These are phyloP conservation scores for Bedellia somnulentella DNA, from an alignment of 2,888 invertebrate genomes.

Conservation along the genomic window DNA sequence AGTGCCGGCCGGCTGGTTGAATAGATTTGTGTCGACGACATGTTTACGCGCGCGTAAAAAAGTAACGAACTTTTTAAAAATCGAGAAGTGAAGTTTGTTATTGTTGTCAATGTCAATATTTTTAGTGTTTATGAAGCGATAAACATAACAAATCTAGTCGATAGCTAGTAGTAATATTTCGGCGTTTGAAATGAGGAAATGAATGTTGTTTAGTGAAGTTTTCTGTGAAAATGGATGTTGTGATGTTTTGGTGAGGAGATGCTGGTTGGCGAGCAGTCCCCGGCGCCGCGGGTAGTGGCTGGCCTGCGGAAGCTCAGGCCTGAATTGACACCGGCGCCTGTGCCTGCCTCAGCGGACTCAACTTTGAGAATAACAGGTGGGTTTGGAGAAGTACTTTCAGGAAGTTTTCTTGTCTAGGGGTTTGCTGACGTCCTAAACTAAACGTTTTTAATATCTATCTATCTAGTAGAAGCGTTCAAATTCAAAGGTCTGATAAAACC, in stretches of 20 bases:
- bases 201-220: conserved; percentile 11
- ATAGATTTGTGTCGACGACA: conserved; percentile 8
- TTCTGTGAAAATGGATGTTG: conserved; percentile 22
- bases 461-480: no score
- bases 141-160: no score
- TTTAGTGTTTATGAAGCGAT: no score
- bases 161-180: no score
- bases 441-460: no score
- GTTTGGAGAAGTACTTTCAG: no score
- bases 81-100: conserved; percentile 18
- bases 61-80: conserved; percentile 45
- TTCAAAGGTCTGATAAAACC: no score
- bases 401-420: no score
- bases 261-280: conserved; percentile 53
- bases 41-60: conserved; percentile 21
- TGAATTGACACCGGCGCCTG: conserved; percentile 46
- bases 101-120: no score
- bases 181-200: no score
- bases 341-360: conserved; percentile 42
- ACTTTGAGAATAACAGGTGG: conserved; percentile 50
- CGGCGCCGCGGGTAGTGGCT: conserved; percentile 58
- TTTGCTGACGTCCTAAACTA: no score
- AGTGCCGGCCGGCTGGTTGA: conserved; percentile 25
- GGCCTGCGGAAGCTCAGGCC: conserved; percentile 49
- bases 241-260: conserved; percentile 44